A percentile compares a stretch with the other conserved stretches of the same genome.
These are phyloP conservation scores for Heterodera filipjevi DNA, from an alignment of 2,888 invertebrate genomes.

Conservation along the genomic window DNA sequence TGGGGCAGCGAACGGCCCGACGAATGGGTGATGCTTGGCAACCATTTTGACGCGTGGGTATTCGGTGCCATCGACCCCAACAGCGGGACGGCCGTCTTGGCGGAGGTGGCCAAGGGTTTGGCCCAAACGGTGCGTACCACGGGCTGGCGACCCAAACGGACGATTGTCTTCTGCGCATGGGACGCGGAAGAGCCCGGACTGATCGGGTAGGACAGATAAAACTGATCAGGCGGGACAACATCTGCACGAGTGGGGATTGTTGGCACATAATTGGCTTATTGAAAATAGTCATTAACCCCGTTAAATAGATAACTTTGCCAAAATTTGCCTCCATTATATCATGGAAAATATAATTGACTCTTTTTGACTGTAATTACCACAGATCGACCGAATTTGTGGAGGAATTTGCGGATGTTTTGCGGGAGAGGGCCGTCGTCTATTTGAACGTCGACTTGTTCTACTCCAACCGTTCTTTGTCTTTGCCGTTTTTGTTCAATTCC, in stretches of 20 bases:
- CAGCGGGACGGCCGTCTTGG: conserved; percentile 69
- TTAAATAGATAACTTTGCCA: too few relatives aligned
- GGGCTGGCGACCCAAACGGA: conserved; percentile 69
- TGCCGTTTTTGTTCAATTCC: neutral
- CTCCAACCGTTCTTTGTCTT: conserved; percentile 56
- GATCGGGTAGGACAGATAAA: conserved; percentile 65
- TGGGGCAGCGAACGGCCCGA: conserved; percentile 67
- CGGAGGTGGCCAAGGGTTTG: conserved; percentile 67
- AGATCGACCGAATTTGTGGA: conserved; percentile 70
- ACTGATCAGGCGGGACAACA: neutral
- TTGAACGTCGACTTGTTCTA: conserved; percentile 67
- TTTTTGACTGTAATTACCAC: conserved; percentile 60
- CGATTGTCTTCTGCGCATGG: conserved; percentile 68
- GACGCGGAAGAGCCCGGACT: conserved; percentile 68
- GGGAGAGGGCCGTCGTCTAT: conserved; percentile 67
- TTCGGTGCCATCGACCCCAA: conserved; percentile 67
- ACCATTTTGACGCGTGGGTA: conserved; percentile 71
- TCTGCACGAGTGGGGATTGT: too few relatives aligned
- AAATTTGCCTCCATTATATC: too few relatives aligned
- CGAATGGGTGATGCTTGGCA: conserved; percentile 70
- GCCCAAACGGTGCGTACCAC: conserved; percentile 57
- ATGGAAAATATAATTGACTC: too few relatives aligned
- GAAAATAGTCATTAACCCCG: too few relatives aligned
- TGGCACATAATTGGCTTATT: too few relatives aligned
- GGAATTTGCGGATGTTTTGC: conserved; percentile 60